Conservation (phyloP, 2,888 invertebrate species). For the Epinotia bilunana region DNA sequence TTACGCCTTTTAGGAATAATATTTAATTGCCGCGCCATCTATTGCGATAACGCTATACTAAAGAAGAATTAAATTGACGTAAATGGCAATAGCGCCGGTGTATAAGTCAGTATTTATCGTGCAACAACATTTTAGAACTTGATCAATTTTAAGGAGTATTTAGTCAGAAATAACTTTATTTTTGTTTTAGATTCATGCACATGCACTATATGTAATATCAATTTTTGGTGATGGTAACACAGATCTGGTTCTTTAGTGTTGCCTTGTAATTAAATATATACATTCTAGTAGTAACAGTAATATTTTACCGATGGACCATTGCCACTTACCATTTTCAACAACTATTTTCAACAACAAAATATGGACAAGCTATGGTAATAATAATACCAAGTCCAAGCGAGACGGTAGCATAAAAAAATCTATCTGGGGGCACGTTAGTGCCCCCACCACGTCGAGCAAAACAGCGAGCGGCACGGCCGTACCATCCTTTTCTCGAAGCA, state of each 20-base stretch:
- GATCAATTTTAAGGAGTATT: background rate
- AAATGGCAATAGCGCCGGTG: background rate
- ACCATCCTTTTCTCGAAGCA: too few relatives aligned
- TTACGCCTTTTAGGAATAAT: too few relatives aligned
- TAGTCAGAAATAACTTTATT: background rate
- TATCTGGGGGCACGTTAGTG: too few relatives aligned
- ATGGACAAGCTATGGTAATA: too few relatives aligned
- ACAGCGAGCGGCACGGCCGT: too few relatives aligned
- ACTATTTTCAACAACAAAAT: too few relatives aligned
- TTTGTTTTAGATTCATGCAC: background rate
- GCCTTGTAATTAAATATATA: background rate
- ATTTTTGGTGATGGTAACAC: background rate
- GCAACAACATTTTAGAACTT: background rate
- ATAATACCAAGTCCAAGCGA: too few relatives aligned
- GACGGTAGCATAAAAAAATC: too few relatives aligned
- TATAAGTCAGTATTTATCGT: background rate
- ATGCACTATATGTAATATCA: background rate
- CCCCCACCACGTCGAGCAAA: too few relatives aligned
- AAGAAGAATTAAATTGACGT: background rate
- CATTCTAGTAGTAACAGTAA: conserved; percentile 1
- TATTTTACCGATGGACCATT: background rate
- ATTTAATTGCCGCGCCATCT: conserved; percentile 15
- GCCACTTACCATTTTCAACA: too few relatives aligned
- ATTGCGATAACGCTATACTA: conserved; percentile 23
- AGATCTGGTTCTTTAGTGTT: background rate